These are phyloP conservation scores for Stegastes partitus DNA, from an alignment of 2,113 vertebrate species.

Conservation along the genomic window DNA sequence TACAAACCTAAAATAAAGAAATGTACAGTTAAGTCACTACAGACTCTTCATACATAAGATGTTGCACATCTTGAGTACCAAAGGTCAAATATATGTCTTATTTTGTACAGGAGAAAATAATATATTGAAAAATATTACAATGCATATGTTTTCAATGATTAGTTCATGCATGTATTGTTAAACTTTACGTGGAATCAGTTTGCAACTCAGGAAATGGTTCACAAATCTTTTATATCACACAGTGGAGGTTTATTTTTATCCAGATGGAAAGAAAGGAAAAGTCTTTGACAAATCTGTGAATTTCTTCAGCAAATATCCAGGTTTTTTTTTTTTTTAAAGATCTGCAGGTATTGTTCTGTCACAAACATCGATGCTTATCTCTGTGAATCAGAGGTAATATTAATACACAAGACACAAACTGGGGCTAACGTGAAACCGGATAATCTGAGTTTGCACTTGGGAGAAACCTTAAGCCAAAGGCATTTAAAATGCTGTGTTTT, in stretches of 20 bases:
- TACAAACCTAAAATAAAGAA: too few species aligned
- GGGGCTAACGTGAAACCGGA: slow-evolving; percentile 38
- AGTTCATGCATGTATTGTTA: too few species aligned
- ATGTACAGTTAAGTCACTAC: neutral
- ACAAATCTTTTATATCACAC: neutral
- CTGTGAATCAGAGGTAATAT: slow-evolving; percentile 10
- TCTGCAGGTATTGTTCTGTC: neutral
- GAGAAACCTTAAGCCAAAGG: slow-evolving; percentile 65
- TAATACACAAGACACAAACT: slow-evolving; percentile 36
- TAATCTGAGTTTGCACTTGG: slow-evolving; percentile 62
- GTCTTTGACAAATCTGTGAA: neutral
- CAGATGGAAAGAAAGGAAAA: neutral
- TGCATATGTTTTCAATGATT: too few species aligned
- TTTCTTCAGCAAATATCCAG: too few species aligned
- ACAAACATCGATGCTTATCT: neutral
- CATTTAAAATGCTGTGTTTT: slow-evolving; percentile 59
- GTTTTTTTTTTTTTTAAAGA: too few species aligned
- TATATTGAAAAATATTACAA: too few species aligned
- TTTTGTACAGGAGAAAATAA: too few species aligned
- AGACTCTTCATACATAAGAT: neutral
- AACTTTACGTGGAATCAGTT: too few species aligned
- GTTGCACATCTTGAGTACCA: too few species aligned
- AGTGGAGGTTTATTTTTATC: neutral
- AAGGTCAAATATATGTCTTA: neutral
- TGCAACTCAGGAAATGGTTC: too few species aligned